Percentiles rank a stretch among this genome's conserved stretches.
Conservation (phyloP, 1,140 invertebrate genomes). For the Drosophila equinoxialis region DNA sequence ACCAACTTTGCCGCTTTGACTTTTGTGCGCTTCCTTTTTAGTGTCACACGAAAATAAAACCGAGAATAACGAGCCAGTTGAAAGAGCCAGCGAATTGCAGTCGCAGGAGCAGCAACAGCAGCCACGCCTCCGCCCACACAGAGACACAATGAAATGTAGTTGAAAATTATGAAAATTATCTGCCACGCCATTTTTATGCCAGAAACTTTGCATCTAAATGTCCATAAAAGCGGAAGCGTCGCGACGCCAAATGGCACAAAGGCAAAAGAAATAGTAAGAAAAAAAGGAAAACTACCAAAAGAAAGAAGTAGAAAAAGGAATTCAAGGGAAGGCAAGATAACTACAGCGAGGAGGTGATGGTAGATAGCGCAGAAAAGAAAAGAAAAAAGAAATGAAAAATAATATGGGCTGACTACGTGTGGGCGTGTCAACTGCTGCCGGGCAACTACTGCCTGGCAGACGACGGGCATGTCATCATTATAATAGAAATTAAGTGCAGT, state of each 20-base stretch:
- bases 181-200: conserved; percentile 77
- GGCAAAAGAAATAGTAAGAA: conserved; percentile 16
- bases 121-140: conserved; percentile 45
- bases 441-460: conserved; percentile 43
- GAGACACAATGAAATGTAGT: conserved; percentile 75
- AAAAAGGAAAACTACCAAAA: neutral
- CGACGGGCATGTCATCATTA: conserved; percentile 62
- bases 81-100: conserved; percentile 39
- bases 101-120: conserved; percentile 9
- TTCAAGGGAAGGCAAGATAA: conserved; percentile 17
- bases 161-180: conserved; percentile 80
- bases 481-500: conserved; percentile 68
- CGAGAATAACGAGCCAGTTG: conserved; percentile 64
- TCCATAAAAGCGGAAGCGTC: conserved; percentile 73
- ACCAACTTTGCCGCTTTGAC: conserved; percentile 46
- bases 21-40: conserved; percentile 61
- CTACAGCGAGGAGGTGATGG: conserved; percentile 4
- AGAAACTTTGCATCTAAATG: conserved; percentile 80
- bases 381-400: conserved; percentile 32
- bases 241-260: conserved; percentile 46
- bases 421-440: conserved; percentile 44
- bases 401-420: conserved; percentile 48
- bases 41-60: conserved; percentile 72
- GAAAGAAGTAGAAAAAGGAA: conserved; percentile 7
- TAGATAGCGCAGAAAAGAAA: neutral